phyloP scores from a whole-genome alignment of 2,797 vertebrate genomes.

The Melanotaenia nigrans region DNA sequence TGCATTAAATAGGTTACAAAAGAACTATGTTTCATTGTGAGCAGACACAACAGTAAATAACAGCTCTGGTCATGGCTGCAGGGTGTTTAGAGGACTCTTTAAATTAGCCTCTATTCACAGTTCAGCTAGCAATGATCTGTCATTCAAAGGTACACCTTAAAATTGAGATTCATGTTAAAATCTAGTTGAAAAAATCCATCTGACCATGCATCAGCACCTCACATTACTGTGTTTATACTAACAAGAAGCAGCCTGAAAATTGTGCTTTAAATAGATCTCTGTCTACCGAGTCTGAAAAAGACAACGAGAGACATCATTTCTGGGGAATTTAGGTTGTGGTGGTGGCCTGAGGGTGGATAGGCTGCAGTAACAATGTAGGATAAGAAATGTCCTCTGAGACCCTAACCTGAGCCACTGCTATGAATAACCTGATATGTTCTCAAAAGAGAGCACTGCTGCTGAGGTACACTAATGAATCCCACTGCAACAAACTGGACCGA shows the following conservation, averaged over 20 bases:
- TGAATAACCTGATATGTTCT: slow-evolving; percentile 75
- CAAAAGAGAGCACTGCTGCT: slow-evolving; percentile 48
- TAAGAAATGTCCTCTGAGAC: slow-evolving; percentile 46
- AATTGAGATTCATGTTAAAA: slow-evolving; percentile 42
- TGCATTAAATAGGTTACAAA: slow-evolving; percentile 1
- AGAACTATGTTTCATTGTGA: slow-evolving; percentile 6
- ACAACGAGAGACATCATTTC: slow-evolving; percentile 34
- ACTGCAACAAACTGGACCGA: slow-evolving; percentile 48
- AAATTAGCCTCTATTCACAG: slow-evolving; percentile 32
- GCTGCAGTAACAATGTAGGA: slow-evolving; percentile 50
- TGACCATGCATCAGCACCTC: slow-evolving; percentile 39
- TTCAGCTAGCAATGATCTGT: slow-evolving; percentile 21
- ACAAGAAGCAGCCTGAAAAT: slow-evolving; percentile 27
- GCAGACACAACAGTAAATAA: slow-evolving; percentile 7
- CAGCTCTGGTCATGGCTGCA: background rate
- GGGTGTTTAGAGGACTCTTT: slow-evolving; percentile 27
- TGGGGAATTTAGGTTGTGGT: slow-evolving; percentile 55
- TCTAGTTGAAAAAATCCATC: slow-evolving; percentile 28
- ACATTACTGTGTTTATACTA: background rate
- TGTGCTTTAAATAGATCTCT: slow-evolving; percentile 36
- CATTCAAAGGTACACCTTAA: slow-evolving; percentile 41
- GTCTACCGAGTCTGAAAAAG: slow-evolving; percentile 23
- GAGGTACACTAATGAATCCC: slow-evolving; percentile 63
- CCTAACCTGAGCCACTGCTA: slow-evolving; percentile 63
- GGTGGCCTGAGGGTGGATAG: slow-evolving; percentile 41